Percentiles rank a stretch among this genome's conserved stretches.
These are phyloP conservation scores for Sinhomidia bicolor DNA, from an alignment of 2,888 invertebrate genomes.

Conservation along the genomic window DNA sequence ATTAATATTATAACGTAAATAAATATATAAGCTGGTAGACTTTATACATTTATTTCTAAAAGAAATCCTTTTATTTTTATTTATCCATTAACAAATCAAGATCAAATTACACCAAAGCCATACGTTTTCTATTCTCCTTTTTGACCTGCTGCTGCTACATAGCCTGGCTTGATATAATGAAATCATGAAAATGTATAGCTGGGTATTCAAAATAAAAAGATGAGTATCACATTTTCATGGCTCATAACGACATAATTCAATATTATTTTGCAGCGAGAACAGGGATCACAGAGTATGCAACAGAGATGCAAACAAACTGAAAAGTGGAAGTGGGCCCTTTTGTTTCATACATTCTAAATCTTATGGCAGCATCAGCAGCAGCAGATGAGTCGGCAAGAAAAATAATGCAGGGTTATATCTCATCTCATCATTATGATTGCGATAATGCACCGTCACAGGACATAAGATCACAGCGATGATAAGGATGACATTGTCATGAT, in stretches of 20 bases:
- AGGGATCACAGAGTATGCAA: too few relatives aligned
- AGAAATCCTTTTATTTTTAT: constrained; percentile 20
- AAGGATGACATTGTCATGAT: neutral
- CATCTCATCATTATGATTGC: neutral
- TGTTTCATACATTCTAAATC: constrained; percentile 1
- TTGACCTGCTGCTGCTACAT: neutral
- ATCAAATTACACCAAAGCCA: constrained; percentile 52
- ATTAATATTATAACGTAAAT: neutral
- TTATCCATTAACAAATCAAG: constrained; percentile 50
- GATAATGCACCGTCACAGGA: neutral
- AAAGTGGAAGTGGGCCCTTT: neutral
- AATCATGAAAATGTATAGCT: neutral
- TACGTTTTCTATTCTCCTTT: neutral
- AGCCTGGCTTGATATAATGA: neutral
- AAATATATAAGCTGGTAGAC: too few relatives aligned
- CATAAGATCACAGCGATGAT: neutral
- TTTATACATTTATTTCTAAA: too few relatives aligned
- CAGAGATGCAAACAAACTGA: neutral
- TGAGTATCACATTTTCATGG: constrained; percentile 48
- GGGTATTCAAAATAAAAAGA: constrained; percentile 1
- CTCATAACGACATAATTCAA: constrained; percentile 12
- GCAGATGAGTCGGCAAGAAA: constrained; percentile 41
- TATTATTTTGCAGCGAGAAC: neutral
- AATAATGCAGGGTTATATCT: neutral
- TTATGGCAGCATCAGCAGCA: too few relatives aligned